A percentile compares a stretch with the other conserved stretches of the same genome.
These are phyloP conservation scores for Nothobranchius furzeri DNA, from an alignment of 2,113 vertebrate species.

Conservation along the genomic window DNA sequence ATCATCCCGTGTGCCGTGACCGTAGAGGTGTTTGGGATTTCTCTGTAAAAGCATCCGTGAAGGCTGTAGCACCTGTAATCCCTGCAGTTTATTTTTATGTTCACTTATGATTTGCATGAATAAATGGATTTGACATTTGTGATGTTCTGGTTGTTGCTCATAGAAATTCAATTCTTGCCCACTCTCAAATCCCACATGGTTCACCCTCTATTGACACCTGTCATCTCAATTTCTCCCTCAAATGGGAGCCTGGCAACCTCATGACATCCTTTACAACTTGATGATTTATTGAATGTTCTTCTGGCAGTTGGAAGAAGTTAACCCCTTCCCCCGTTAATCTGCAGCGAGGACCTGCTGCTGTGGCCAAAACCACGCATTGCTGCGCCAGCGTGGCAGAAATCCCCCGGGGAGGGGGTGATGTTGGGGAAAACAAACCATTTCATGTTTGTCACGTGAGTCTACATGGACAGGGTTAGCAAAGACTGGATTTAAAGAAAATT, in stretches of 20 bases:
- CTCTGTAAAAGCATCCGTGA: conserved; percentile 22
- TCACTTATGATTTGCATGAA: conserved; percentile 70
- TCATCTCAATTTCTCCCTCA: conserved; percentile 35
- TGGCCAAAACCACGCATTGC: conserved; percentile 9
- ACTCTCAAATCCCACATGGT: conserved; percentile 8
- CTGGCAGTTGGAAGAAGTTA: conserved; percentile 10
- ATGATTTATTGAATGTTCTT: conserved; percentile 16
- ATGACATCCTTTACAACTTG: conserved; percentile 15
- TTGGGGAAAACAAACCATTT: not conserved
- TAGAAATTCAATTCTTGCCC: conserved; percentile 9
- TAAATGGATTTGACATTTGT: conserved; percentile 72
- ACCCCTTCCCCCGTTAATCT: conserved; percentile 23
- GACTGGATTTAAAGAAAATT: not conserved
- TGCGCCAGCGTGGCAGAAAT: conserved; percentile 15
- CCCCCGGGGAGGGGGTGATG: not conserved
- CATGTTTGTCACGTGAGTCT: not conserved
- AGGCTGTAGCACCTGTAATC: conserved; percentile 29
- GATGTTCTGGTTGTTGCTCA: conserved; percentile 2
- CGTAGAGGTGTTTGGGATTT: conserved; percentile 29
- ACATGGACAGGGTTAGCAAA: not conserved
- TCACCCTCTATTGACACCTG: not conserved
- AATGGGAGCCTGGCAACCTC: conserved; percentile 24
- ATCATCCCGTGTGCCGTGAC: conserved; percentile 12
- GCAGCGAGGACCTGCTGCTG: not conserved
- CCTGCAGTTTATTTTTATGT: conserved; percentile 44